phyloP scores from a whole-genome alignment of 2,797 vertebrate genomes.

The Sparus aurata region DNA sequence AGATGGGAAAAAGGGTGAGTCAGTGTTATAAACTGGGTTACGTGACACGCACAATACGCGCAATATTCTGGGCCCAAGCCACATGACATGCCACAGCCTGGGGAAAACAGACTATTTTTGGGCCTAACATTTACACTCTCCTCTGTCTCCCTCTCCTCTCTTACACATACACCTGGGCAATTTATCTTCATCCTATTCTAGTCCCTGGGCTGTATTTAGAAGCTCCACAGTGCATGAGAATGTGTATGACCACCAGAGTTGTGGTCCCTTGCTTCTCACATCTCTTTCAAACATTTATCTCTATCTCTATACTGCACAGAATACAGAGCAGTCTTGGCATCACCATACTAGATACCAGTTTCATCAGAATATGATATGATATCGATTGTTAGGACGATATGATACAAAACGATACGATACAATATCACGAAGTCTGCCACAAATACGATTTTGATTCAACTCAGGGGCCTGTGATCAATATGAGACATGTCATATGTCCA shows the following conservation, averaged over 20 bases:
- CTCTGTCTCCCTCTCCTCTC: conserved; percentile 32
- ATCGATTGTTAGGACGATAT: too few relatives aligned
- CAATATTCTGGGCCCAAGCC: conserved; percentile 35
- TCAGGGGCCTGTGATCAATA: too few relatives aligned
- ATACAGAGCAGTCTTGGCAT: too few relatives aligned
- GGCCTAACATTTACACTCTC: conserved; percentile 60
- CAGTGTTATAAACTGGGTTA: conserved; percentile 60
- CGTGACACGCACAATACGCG: conserved; percentile 33
- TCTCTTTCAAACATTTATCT: background rate
- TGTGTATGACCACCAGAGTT: conserved; percentile 36
- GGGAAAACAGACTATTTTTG: conserved; percentile 64
- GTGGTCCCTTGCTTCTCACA: conserved; percentile 1
- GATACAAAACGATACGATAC: too few relatives aligned
- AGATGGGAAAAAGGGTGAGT: conserved; percentile 49
- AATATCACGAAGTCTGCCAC: too few relatives aligned
- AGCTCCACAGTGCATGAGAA: conserved; percentile 70
- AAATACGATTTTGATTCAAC: too few relatives aligned
- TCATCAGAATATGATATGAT: too few relatives aligned
- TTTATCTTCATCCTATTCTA: conserved; percentile 67
- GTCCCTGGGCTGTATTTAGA: conserved; percentile 57
- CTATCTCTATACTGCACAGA: too few relatives aligned
- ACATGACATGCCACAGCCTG: conserved; percentile 46
- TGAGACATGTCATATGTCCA: too few relatives aligned
- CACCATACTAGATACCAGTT: too few relatives aligned
- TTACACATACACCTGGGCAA: conserved; percentile 45